These are phyloP conservation scores for Phyllotreta cruciferae DNA, from an alignment of 2,888 invertebrate genomes.

Conservation along the genomic window DNA sequence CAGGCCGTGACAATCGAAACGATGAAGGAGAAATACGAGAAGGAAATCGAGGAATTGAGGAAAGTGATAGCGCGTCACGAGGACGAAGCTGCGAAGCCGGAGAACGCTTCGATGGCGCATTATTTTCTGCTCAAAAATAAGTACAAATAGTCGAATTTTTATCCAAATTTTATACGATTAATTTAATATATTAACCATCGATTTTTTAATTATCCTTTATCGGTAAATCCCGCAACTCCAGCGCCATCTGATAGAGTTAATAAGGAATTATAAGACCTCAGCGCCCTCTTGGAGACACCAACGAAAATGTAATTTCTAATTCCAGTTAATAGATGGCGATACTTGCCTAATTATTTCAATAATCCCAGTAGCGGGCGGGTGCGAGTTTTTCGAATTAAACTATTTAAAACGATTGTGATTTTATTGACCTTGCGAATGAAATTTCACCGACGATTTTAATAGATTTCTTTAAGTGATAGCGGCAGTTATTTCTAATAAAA, in stretches of 20 bases:
- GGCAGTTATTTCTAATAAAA: constrained; percentile 19
- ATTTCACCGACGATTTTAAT: neutral
- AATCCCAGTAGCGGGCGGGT: neutral
- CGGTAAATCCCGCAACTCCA: too few relatives aligned
- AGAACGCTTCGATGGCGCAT: constrained; percentile 53
- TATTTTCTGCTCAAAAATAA: constrained; percentile 57
- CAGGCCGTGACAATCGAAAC: constrained; percentile 60
- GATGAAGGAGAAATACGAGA: constrained; percentile 61
- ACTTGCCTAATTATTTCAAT: neutral
- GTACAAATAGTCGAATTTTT: constrained; percentile 43
- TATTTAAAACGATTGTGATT: too few relatives aligned
- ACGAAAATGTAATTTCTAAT: neutral
- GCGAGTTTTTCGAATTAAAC: neutral
- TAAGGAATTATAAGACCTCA: neutral
- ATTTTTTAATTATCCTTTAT: too few relatives aligned
- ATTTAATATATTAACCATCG: neutral
- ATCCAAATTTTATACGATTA: constrained; percentile 4
- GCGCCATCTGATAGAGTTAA: too few relatives aligned
- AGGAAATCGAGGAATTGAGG: constrained; percentile 61
- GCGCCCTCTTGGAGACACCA: neutral
- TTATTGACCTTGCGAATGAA: too few relatives aligned
- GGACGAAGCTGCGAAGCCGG: constrained; percentile 51
- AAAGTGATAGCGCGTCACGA: constrained; percentile 61
- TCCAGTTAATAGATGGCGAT: neutral
- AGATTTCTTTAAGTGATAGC: neutral